phyloP scores from a whole-genome alignment of 2,797 vertebrate genomes.

The Urosaurus nigricauda region DNA sequence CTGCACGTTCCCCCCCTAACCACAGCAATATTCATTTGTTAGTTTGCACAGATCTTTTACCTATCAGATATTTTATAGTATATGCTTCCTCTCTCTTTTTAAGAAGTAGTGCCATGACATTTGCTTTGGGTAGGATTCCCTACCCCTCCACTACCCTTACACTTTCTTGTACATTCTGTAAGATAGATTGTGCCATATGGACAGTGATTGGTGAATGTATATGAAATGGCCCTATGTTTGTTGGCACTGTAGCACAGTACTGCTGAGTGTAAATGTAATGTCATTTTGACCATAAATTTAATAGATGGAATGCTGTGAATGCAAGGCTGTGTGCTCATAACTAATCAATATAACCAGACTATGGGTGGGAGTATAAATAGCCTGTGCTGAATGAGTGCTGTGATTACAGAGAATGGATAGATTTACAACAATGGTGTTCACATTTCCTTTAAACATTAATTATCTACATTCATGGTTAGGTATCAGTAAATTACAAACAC shows the following conservation, averaged over 20 bases:
- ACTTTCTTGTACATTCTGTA: not conserved
- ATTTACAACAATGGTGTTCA: not conserved
- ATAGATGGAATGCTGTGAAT: conserved; percentile 26
- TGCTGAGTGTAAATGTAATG: conserved; percentile 30
- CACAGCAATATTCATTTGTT: not conserved
- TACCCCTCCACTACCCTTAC: too few relatives aligned
- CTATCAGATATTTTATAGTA: not conserved
- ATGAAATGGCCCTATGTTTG: conserved; percentile 23
- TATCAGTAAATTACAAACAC: conserved; percentile 33
- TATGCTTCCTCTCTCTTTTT: not conserved
- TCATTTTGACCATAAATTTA: conserved; percentile 42
- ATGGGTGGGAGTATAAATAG: not conserved
- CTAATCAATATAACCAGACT: conserved; percentile 45
- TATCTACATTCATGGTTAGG: conserved; percentile 26
- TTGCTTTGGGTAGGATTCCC: not conserved
- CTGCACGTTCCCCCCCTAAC: too few relatives aligned
- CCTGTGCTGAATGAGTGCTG: not conserved
- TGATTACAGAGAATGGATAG: conserved; percentile 44
- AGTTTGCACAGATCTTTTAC: not conserved
- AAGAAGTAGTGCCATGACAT: not conserved
- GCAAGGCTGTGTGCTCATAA: not conserved
- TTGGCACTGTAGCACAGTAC: conserved; percentile 16
- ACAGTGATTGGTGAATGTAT: not conserved
- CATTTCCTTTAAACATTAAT: conserved; percentile 38
- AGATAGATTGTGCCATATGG: not conserved